Conservation (phyloP, 2,797 vertebrate species). For the Buphagus erythrorhynchus region DNA sequence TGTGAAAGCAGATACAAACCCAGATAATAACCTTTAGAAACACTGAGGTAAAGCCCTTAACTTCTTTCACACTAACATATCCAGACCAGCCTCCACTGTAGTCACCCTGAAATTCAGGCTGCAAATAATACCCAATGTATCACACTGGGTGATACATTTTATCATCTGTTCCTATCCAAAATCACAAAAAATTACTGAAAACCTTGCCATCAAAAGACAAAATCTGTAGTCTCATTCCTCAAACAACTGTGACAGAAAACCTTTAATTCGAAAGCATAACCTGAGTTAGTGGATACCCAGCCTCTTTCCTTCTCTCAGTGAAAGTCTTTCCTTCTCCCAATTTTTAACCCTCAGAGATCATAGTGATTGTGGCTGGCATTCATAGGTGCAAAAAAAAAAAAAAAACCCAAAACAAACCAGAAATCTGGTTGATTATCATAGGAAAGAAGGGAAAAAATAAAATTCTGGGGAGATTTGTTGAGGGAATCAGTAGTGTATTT, state of each 20-base stretch:
- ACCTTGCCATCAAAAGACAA: neutral
- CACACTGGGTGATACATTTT: neutral
- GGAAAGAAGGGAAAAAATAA: neutral
- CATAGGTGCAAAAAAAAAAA: neutral
- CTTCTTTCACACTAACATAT: neutral
- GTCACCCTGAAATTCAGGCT: neutral
- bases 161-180: neutral
- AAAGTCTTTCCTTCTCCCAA: neutral
- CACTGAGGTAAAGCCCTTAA: neutral
- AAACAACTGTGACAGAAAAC: neutral
- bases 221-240: neutral
- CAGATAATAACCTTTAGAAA: neutral
- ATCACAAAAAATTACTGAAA: neutral
- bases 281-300: neutral
- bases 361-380: neutral
- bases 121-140: too few relatives aligned
- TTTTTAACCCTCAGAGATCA: neutral
- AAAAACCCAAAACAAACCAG: neutral
- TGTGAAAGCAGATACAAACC: neutral
- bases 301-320: neutral
- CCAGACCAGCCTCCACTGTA: neutral
- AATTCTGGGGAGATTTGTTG: neutral
- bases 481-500: neutral
- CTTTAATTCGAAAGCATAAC: neutral
- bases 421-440: neutral